Evolutionary conservation across 2,888 invertebrate genomes (phyloP), one percentile per base, ranked within the genome.

Genomic region (Microplitis manilae): DNA sequence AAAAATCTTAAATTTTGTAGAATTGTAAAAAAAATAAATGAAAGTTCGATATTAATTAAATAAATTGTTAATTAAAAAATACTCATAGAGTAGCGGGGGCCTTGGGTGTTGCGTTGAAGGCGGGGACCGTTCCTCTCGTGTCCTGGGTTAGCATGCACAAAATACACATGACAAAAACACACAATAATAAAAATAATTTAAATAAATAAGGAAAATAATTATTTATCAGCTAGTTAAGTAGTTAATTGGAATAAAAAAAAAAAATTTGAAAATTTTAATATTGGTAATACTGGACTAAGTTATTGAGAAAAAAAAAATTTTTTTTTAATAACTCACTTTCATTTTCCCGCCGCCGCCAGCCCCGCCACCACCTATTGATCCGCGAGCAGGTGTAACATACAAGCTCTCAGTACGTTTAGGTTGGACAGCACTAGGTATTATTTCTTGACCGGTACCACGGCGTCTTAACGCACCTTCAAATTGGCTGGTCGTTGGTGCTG

Each of bases 321-420:
- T 50, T 50, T 50, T 13, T 2, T 13, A 67, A 77, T 59, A 69
- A 86, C 88, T 86, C 81, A 88, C 88, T 85, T 88, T 88, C 40
- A 81, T 75, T 72, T 81, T 82, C 38, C 80, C 83, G 75, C 81
- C 80, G 60, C 73, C 78, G n/a, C 78, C 80, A 50, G 41, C 77
- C 30, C 81, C 82, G 39, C 78, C 81, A 81, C 90, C 91, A 87
- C 89, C 90, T 84, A 90, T 89, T 80, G 85, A 85, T 38, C 85
- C 85, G 65, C 88, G 85, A 80, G 91, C 91, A 70, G 93, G 93
- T 85, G 92, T 91, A 85, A 96, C 94, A 90, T 94, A 97, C 85
- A 97, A 92, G 89, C 97, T 97, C 91, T 97, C 97, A 81, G 97
- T 97, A 86, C 97, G 93, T 90, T 97, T 97, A 78, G 97, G 97